A percentile compares a stretch with the other conserved stretches of the same genome.
phyloP scores from a whole-genome alignment of 1,140 invertebrate species.

The Ooceraea biroi region DNA sequence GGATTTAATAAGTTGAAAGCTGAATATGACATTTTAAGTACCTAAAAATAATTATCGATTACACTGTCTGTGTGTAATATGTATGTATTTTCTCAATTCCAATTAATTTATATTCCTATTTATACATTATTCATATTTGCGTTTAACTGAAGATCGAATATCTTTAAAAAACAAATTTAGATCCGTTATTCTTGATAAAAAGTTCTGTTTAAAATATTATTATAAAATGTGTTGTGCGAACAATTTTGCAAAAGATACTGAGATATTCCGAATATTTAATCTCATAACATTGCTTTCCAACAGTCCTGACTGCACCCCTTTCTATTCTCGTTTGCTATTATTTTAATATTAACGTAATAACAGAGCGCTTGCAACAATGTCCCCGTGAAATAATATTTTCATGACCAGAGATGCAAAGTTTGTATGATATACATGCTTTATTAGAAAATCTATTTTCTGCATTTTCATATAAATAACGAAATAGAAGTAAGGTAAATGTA shows the following conservation, averaged over 20 bases:
- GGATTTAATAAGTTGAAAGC: slow-evolving; percentile 62
- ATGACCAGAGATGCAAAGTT: not conserved
- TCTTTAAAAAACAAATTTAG: too few relatives aligned
- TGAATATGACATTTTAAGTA: slow-evolving; percentile 70
- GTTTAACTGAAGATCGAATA: too few relatives aligned
- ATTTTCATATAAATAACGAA: not conserved
- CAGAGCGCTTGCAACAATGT: not conserved
- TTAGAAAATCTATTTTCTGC: not conserved
- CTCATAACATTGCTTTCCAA: not conserved
- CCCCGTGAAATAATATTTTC: slow-evolving; percentile 1
- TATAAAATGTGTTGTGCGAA: too few relatives aligned
- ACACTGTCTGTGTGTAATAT: slow-evolving; percentile 14
- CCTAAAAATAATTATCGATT: slow-evolving; percentile 39
- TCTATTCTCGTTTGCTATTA: not conserved
- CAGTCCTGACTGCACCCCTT: not conserved
- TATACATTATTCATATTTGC: too few relatives aligned
- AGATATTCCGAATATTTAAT: not conserved
- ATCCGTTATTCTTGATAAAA: too few relatives aligned
- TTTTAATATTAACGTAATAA: not conserved
- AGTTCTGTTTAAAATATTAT: too few relatives aligned
- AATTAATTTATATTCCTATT: too few relatives aligned
- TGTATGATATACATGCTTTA: not conserved
- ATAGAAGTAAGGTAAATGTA: not conserved
- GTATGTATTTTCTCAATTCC: too few relatives aligned
- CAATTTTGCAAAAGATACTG: too few relatives aligned